These are phyloP conservation scores for Tachystola acroxantha DNA, from an alignment of 2,888 invertebrate species.

Conservation along the genomic window DNA sequence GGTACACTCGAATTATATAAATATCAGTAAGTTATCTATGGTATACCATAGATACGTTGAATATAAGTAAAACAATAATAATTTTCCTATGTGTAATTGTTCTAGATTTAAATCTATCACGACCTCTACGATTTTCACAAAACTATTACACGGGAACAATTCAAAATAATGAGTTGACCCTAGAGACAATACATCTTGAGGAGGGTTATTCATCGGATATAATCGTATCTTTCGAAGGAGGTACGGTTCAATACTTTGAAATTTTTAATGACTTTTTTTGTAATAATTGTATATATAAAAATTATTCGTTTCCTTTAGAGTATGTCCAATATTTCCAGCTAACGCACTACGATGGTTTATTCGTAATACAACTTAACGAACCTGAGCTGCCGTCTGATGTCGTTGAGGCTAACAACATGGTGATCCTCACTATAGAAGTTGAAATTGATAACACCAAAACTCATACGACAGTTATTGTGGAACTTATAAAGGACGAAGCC, in stretches of 20 bases:
- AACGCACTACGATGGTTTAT: slow-evolving; percentile 15
- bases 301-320: slow-evolving; percentile 23
- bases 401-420: slow-evolving; percentile 17
- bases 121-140: slow-evolving; percentile 19
- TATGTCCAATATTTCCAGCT: slow-evolving; percentile 26
- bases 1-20: neutral
- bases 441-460: slow-evolving; percentile 12
- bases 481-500: slow-evolving; percentile 7
- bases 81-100: no score
- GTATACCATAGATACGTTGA: no score
- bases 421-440: slow-evolving; percentile 25
- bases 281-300: neutral
- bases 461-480: slow-evolving; percentile 16
- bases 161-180: slow-evolving; percentile 15
- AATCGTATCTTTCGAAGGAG: slow-evolving; percentile 22
- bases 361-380: slow-evolving; percentile 16
- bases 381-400: slow-evolving; percentile 17
- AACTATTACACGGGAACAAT: slow-evolving; percentile 25
- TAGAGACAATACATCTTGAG: slow-evolving; percentile 20
- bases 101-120: no score
- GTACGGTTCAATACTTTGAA: slow-evolving; percentile 15
- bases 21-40: no score
- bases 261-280: neutral
- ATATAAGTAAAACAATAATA: no score
- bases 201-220: slow-evolving; percentile 20